A percentile compares a stretch with the other conserved stretches of the same genome.
Conservation (phyloP, 1,140 invertebrate species). For the Arion vulgaris region DNA sequence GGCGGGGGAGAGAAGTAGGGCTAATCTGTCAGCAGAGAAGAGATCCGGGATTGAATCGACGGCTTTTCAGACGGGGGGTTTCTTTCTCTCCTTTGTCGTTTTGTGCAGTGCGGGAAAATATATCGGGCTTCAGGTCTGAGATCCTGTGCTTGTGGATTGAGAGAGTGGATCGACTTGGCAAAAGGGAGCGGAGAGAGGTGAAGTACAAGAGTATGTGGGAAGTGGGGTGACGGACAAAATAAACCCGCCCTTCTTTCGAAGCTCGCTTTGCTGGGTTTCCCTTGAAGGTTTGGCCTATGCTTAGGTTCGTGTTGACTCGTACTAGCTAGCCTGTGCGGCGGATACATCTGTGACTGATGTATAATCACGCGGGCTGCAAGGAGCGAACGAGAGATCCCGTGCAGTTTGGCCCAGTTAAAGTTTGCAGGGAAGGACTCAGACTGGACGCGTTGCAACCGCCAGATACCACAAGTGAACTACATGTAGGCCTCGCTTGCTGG, state of each 20-base stretch:
- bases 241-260: background rate
- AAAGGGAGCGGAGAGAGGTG: background rate
- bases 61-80: background rate
- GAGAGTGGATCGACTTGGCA: constrained; percentile 7
- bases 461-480: background rate
- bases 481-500: background rate
- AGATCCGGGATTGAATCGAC: constrained; percentile 17
- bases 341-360: background rate
- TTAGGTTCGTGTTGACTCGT: background rate
- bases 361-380: background rate
- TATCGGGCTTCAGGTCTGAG: background rate
- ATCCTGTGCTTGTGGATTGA: background rate
- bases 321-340: background rate
- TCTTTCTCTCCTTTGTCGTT: background rate
- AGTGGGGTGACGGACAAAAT: background rate
- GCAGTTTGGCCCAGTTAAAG: background rate
- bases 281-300: constrained; percentile 14
- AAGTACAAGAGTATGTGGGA: background rate
- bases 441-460: background rate
- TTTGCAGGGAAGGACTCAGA: background rate
- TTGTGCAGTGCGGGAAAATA: background rate
- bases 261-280: constrained; percentile 22
- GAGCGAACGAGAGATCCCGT: background rate
- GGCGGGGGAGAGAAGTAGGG: background rate
- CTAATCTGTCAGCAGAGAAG: background rate